Conservation (phyloP, 2,113 vertebrate genomes). For the Tylochromis polylepis region DNA sequence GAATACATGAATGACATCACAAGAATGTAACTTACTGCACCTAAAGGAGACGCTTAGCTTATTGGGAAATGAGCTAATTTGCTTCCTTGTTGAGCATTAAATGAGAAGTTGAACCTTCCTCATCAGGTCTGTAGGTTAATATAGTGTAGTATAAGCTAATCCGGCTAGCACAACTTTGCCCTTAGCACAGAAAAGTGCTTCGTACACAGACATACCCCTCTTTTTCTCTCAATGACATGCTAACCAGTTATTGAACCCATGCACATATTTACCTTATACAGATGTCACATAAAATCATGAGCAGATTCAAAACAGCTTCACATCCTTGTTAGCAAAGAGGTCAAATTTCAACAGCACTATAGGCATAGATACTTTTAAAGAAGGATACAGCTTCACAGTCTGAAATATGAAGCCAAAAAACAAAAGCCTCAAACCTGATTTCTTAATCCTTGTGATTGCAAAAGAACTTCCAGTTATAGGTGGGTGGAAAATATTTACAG, state of each 20-base stretch:
- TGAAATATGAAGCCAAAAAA: neutral
- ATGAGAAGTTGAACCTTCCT: neutral
- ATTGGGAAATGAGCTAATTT: neutral
- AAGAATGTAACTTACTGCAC: neutral
- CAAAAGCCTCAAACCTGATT: neutral
- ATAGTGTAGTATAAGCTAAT: neutral
- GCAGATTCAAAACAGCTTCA: neutral
- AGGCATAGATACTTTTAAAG: neutral
- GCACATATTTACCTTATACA: neutral
- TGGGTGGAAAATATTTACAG: neutral
- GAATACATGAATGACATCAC: neutral
- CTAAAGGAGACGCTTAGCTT: neutral
- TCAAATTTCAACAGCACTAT: neutral
- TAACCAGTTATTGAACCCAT: neutral
- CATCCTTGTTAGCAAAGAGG: neutral
- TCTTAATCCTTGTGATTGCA: neutral
- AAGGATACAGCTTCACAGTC: neutral
- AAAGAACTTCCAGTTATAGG: neutral
- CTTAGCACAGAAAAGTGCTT: neutral
- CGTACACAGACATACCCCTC: neutral
- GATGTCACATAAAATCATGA: neutral
- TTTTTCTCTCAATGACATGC: neutral
- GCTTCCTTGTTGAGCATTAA: neutral
- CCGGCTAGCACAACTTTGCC: neutral
- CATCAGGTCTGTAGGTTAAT: neutral